Evolutionary conservation across 2,113 vertebrate species (phyloP).

Genomic region (Rhabdornis inornatus): DNA sequence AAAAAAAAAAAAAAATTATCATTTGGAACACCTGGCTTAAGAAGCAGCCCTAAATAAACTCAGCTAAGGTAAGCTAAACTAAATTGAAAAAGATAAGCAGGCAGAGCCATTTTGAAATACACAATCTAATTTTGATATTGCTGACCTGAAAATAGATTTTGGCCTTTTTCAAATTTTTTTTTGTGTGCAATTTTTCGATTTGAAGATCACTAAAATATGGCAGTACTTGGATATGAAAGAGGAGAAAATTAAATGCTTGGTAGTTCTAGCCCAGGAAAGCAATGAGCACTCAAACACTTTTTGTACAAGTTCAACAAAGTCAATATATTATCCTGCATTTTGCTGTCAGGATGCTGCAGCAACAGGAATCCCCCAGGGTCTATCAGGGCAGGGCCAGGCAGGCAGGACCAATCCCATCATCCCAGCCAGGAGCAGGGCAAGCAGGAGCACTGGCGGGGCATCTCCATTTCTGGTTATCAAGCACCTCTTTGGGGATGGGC

Average conservation of each 20-base stretch:
- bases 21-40: neutral
- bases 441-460: neutral
- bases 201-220: neutral
- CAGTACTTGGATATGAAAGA: neutral
- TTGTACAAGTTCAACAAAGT: neutral
- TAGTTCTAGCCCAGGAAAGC: neutral
- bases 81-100: neutral
- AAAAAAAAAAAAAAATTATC: neutral
- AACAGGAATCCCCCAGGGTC: accelerated
- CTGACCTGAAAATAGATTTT: neutral
- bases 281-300: neutral
- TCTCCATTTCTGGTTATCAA: accelerated
- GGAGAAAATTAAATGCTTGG: neutral
- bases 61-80: neutral
- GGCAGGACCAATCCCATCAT: neutral
- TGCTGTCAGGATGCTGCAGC: neutral
- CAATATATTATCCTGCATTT: neutral
- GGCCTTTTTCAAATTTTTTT: neutral
- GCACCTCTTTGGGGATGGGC: neutral
- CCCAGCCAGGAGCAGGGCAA: neutral
- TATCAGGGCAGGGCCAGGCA: accelerated
- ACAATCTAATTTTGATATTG: neutral
- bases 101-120: neutral
- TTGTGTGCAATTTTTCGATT: neutral
- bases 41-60: neutral